Conservation (phyloP, 2,113 vertebrate genomes). For the Leiothrix lutea region DNA sequence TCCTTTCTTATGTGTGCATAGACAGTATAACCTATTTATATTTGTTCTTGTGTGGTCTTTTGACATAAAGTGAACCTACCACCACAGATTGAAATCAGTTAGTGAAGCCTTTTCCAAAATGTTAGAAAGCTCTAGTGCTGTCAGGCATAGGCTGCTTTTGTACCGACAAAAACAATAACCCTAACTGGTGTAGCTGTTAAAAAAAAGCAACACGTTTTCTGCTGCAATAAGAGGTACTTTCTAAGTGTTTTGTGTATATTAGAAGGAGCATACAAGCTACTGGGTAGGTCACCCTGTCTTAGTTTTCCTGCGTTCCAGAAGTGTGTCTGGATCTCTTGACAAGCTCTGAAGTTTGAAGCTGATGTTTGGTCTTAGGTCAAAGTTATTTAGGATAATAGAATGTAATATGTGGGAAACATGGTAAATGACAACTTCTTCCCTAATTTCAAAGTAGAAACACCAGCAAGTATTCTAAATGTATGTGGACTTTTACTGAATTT, state of each 20-base stretch:
- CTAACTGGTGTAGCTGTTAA: neutral
- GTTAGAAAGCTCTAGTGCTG: neutral
- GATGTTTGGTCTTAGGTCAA: neutral
- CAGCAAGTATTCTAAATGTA: neutral
- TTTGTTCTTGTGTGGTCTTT: neutral
- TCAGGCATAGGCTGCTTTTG: neutral
- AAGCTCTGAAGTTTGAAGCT: neutral
- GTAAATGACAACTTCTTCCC: neutral
- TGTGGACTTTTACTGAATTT: neutral
- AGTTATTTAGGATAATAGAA: neutral
- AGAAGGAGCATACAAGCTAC: neutral
- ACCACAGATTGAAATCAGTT: neutral
- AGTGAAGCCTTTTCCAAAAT: neutral
- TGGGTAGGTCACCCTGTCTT: neutral
- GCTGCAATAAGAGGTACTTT: neutral
- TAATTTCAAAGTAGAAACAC: neutral
- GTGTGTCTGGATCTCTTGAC: neutral
- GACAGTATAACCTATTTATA: neutral
- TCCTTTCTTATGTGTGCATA: neutral
- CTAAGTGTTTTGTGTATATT: neutral
- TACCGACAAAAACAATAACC: neutral
- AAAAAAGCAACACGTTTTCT: neutral
- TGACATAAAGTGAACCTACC: neutral
- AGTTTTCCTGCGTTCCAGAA: neutral
- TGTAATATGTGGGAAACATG: neutral